Percentiles rank a stretch among this genome's conserved stretches.
phyloP scores from a whole-genome alignment of 2,888 invertebrate species.

The Lasioglossum figueresi region DNA sequence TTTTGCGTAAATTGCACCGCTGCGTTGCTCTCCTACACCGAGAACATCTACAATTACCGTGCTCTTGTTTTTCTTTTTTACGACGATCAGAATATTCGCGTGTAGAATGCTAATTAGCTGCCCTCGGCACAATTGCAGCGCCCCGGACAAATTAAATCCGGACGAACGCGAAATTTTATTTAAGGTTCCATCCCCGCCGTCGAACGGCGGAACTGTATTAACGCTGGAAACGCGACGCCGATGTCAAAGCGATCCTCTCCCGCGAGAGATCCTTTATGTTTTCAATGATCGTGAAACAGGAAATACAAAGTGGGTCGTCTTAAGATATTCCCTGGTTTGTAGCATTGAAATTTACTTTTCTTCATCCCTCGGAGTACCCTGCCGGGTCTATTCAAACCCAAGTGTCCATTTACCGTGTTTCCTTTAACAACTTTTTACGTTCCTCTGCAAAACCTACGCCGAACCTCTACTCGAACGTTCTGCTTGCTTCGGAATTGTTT shows the following conservation, averaged over 20 bases:
- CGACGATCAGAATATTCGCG: not conserved
- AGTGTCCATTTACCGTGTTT: not conserved
- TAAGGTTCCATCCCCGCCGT: not conserved
- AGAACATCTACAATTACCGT: not conserved
- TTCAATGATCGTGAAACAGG: not conserved
- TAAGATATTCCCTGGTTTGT: not conserved
- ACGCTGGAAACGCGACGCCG: not conserved
- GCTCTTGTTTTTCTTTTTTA: not conserved
- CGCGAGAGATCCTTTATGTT: not conserved
- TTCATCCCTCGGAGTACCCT: not conserved
- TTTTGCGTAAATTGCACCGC: slow-evolving; percentile 14
- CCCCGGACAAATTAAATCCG: not conserved
- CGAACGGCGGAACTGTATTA: not conserved
- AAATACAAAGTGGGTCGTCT: not conserved
- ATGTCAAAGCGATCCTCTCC: not conserved
- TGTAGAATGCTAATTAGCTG: not conserved
- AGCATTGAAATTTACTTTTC: not conserved
- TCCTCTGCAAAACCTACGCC: not conserved
- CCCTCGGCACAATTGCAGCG: not conserved
- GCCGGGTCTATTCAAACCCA: not conserved
- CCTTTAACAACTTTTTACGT: not conserved
- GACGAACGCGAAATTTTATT: not conserved
- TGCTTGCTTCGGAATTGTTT: not conserved
- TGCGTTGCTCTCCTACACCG: not conserved
- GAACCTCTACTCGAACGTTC: not conserved